Base-by-base conservation (phyloP, 1,140 invertebrate species). In the Rhyacophila brunnea region DNA sequence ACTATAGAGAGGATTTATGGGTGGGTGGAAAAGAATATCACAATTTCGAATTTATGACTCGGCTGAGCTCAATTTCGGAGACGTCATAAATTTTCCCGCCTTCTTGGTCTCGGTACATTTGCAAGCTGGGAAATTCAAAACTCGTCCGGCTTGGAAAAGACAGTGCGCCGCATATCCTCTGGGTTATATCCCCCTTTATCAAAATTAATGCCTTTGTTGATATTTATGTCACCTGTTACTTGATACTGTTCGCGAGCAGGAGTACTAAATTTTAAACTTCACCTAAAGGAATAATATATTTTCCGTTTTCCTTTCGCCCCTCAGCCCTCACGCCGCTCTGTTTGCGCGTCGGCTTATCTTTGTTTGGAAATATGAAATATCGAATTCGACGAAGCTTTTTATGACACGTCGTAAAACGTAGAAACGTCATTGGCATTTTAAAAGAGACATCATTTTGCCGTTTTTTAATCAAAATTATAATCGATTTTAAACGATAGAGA, bases 161-260 rank as follows among this genome's bases (percentile, higher is more conserved):
- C 32, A 10, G 32, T n/a, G 7, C 13, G 13, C 18, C 10, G 13
- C 32, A 18, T 13, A 36, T 7, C 35, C 23, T 28, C 23, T 28
- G 23, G 23, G 23, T 28, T 28, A 28, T 28, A 28, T 28, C 9
- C 23, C 35, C 14, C 35, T 38, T 52, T 52, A 52, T 52, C 49
- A 52, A 17, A 52, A 52, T 52, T 52, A 52, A 52, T 52, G 49
- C 35, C 49, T 20, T n/a, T 40, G 49, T 52, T 52, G 49, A 52
- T 52, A 52, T 52, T 52, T 38, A 35, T 40, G 49, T 52, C 49
- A 52, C 49, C 49, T 52, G 49, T 52, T 52, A 52, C 49, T 52
- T 52, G 49, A 52, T 52, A 52, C 35, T 52, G 49, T 52, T 34
- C 32, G 10, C 35, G 7, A 38, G 38, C 17, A 11, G 32, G 36